Evolutionary conservation across 2,888 invertebrate genomes (phyloP).

Genomic region (Tethea ocularis): DNA sequence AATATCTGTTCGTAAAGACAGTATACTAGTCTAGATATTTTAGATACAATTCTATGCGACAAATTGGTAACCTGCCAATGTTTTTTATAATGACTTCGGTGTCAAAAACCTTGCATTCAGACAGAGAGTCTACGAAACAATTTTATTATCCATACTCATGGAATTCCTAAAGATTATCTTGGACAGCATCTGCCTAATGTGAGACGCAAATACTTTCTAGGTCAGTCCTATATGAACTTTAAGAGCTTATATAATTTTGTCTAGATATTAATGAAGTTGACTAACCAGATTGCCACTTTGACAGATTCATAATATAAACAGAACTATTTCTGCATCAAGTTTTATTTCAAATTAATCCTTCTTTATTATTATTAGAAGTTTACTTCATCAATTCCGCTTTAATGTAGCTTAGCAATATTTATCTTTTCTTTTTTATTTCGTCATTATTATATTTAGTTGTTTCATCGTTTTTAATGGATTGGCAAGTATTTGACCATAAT

Average conservation of each 20-base stretch:
- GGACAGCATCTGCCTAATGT: background rate
- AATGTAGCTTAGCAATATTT: too few species aligned
- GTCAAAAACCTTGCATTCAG: slow-evolving; percentile 41
- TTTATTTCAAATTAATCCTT: too few species aligned
- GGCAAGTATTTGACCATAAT: too few species aligned
- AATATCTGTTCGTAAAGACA: slow-evolving; percentile 1
- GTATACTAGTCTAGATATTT: slow-evolving; percentile 18
- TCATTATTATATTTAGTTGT: too few species aligned
- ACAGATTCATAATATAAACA: too few species aligned
- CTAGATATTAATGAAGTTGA: background rate
- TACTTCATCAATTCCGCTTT: too few species aligned
- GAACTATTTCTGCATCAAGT: too few species aligned
- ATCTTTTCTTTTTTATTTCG: too few species aligned
- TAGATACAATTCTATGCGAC: slow-evolving; percentile 27
- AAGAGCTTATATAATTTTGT: slow-evolving; percentile 19
- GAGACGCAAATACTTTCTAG: background rate
- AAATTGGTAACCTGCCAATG: slow-evolving; percentile 43
- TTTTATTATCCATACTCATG: slow-evolving; percentile 15
- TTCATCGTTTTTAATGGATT: too few species aligned
- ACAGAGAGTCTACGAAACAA: slow-evolving; percentile 32
- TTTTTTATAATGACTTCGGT: slow-evolving; percentile 36
- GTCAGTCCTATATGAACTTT: slow-evolving; percentile 2
- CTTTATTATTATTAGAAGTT: too few species aligned
- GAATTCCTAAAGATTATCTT: slow-evolving; percentile 17
- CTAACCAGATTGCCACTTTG: too few species aligned